Evolutionary conservation across 2,797 vertebrate genomes (phyloP).

Genomic region (Brachymystax lenok): DNA sequence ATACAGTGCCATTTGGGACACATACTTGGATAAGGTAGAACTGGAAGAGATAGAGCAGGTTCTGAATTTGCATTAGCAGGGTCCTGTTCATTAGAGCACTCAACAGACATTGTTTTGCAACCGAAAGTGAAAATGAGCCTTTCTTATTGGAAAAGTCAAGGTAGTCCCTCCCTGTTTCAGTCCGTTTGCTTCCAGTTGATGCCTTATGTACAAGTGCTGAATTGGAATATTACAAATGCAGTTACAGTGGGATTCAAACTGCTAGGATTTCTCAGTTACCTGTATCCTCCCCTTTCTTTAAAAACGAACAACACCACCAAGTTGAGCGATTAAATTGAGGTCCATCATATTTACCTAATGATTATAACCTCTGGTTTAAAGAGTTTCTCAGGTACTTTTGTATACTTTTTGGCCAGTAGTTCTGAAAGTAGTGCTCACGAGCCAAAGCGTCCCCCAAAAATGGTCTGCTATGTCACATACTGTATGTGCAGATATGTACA

Average conservation of each 20-base stretch:
- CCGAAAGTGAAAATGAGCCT: no score
- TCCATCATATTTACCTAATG: background rate
- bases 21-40: conserved; percentile 21
- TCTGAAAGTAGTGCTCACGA: no score
- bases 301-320: background rate
- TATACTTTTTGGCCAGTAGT: no score
- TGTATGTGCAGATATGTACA: no score
- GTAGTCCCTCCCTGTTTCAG: no score
- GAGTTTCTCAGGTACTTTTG: no score
- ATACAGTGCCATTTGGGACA: no score
- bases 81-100: no score
- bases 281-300: background rate
- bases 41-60: conserved; percentile 33
- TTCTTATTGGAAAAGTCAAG: background rate
- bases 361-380: background rate
- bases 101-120: no score
- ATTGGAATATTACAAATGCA: conserved; percentile 37
- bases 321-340: background rate
- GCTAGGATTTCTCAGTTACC: background rate
- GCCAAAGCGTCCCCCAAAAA: no score
- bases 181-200: background rate
- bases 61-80: conserved; percentile 20
- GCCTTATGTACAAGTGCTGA: background rate
- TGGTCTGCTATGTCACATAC: no score
- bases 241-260: conserved; percentile 10